A percentile compares a stretch with the other conserved stretches of the same genome.
These are phyloP conservation scores for Zaprionus vittiger DNA, from an alignment of 1,140 invertebrate genomes.

Conservation along the genomic window DNA sequence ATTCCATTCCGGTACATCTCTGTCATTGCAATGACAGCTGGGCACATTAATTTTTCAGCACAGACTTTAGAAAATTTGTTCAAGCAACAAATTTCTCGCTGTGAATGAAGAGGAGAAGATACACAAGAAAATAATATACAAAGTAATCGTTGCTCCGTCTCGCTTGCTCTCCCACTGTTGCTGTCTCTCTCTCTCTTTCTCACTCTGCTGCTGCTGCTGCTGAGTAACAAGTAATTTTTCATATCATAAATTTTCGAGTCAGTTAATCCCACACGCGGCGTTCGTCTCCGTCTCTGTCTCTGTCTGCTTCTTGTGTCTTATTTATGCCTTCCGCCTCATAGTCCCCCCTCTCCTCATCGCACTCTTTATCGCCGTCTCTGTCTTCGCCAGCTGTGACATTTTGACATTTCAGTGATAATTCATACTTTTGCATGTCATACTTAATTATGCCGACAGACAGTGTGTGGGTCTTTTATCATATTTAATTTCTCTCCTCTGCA, in stretches of 20 bases:
- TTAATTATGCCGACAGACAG: conserved; percentile 82
- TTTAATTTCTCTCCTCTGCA: conserved; percentile 39
- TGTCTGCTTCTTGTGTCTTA: conserved; percentile 2
- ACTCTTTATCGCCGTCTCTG: conserved; percentile 48
- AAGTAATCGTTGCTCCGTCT: conserved; percentile 50
- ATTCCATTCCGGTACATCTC: conserved; percentile 57
- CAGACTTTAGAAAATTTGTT: conserved; percentile 78
- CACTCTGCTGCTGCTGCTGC: conserved; percentile 30
- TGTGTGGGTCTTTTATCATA: conserved; percentile 65
- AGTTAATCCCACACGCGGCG: conserved; percentile 81
- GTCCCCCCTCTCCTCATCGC: conserved; percentile 28
- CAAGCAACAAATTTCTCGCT: conserved; percentile 67
- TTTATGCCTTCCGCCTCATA: conserved; percentile 2
- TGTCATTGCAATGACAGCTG: conserved; percentile 79
- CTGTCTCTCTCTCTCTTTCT: conserved; percentile 17
- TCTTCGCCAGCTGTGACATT: conserved; percentile 79
- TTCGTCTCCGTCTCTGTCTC: conserved; percentile 23
- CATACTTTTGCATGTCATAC: conserved; percentile 84
- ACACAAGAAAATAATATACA: conserved; percentile 59
- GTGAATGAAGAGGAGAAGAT: conserved; percentile 31
- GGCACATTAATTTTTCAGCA: conserved; percentile 81
- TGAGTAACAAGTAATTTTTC: conserved; percentile 79
- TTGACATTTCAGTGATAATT: conserved; percentile 84
- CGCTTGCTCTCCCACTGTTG: neutral
- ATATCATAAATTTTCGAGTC: conserved; percentile 82